Evolutionary conservation across 2,888 invertebrate genomes (phyloP), one percentile per base, ranked within the genome.

Genomic region (Seira musarum): DNA sequence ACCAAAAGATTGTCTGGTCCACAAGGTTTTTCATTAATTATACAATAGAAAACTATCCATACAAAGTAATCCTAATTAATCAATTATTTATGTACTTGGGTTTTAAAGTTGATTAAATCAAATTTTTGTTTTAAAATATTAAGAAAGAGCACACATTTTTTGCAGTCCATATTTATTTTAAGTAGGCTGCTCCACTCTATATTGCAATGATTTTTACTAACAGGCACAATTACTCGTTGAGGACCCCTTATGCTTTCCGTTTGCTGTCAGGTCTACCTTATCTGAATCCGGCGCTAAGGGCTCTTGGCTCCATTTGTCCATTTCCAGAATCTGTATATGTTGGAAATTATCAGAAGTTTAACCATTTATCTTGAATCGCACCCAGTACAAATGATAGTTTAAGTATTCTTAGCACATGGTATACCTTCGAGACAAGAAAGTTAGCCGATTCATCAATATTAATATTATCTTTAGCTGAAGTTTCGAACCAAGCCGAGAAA

Each of bases 371-470:
- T n/a, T n/a, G n/a, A n/a, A n/a, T n/a, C n/a, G n/a, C n/a, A n/a
- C n/a, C n/a, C n/a, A n/a, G n/a, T n/a, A n/a, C n/a, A n/a, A n/a
- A n/a, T n/a, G n/a, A n/a, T n/a, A n/a, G n/a, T n/a, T n/a, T n/a
- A n/a, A n/a, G n/a, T n/a, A n/a, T 30, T 24, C 6, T 46, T 46
- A 76, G 1, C 15, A 53, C 15, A 15, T 22, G 24, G 25, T 40
- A 67, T 89, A 97, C 97, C 93, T 96, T 95, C 90, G 94, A 94
- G 80, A 98, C 96, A 90, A 99, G 92, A 88, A 94, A 94, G 87
- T 94, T 92, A 2, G 97, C 96, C 60, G 98, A 96, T 88, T 98
- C 97, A 89, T 98, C 98, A 72, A 99, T 97, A 89, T 98, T 96
- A 74, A 96, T 93, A 88, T 97, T 96, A 88, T 98, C 97, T 89